phyloP scores from a whole-genome alignment of 2,797 vertebrate species.

The Enteromius argenteus region DNA sequence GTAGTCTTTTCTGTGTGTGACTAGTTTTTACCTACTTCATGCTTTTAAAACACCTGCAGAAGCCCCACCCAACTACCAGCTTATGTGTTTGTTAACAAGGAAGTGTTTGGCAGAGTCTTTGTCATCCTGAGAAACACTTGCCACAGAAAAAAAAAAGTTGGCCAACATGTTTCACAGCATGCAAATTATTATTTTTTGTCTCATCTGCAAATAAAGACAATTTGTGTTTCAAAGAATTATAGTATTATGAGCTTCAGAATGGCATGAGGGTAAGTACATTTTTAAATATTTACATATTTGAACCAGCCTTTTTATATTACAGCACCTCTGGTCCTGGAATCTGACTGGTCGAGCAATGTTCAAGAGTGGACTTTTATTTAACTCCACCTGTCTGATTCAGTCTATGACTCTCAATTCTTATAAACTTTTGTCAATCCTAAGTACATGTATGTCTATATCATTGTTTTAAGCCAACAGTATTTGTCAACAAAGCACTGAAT shows the following conservation, averaged over 20 bases:
- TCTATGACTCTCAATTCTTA: not conserved
- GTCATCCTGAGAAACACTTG: not conserved
- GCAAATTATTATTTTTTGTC: not conserved
- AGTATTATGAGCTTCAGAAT: not conserved
- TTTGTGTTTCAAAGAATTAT: not conserved
- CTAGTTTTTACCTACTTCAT: not conserved
- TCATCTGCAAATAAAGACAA: not conserved
- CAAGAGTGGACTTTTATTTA: no score
- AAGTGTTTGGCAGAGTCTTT: not conserved
- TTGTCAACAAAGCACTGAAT: not conserved
- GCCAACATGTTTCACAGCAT: not conserved
- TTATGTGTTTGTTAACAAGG: not conserved
- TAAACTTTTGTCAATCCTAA: not conserved
- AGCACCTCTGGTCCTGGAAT: not conserved
- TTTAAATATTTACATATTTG: no score
- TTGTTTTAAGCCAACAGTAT: not conserved
- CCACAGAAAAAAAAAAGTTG: not conserved
- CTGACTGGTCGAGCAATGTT: not conserved
- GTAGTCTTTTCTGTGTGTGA: not conserved
- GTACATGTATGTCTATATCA: not conserved
- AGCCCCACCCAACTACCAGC: not conserved
- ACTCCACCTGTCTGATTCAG: not conserved
- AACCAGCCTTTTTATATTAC: no score
- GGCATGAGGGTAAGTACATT: not conserved
- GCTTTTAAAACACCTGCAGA: not conserved